Evolutionary conservation across 2,888 invertebrate genomes (phyloP), one percentile per base, ranked within the genome.

Genomic region (Oegoconia quadripuncta): DNA sequence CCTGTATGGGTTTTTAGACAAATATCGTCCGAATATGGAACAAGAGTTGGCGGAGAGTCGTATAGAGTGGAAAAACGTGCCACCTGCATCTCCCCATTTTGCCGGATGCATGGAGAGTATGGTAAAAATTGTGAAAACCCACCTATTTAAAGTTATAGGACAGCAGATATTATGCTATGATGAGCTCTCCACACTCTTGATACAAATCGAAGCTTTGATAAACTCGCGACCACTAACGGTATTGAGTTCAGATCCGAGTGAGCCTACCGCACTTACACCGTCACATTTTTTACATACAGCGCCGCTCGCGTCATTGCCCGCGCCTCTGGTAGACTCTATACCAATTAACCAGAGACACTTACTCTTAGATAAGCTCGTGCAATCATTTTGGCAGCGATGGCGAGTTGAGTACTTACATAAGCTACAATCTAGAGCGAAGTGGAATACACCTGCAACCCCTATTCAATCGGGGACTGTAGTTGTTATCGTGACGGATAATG

Each of bases 311-410:
- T n/a, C n/a, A n/a, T n/a, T n/a, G n/a, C n/a, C n/a, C n/a, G n/a
- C n/a, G n/a, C n/a, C n/a, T n/a, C n/a, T n/a, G n/a, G n/a, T n/a
- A n/a, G n/a, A n/a, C n/a, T n/a, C n/a, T n/a, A n/a, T n/a, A n/a
- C n/a, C n/a, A n/a, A n/a, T n/a, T n/a, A n/a, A n/a, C n/a, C n/a
- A n/a, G n/a, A n/a, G n/a, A n/a, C n/a, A n/a, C n/a, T n/a, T n/a
- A n/a, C n/a, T n/a, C n/a, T n/a, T n/a, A n/a, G n/a, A n/a, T n/a
- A n/a, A n/a, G n/a, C n/a, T n/a, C n/a, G n/a, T n/a, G n/a, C 29
- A 42, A 15, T 39, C 44, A 0, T 49, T 39, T 17, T 44, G 49
- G 44, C 36, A 31, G 13, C 13, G 41, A 3, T 49, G 46, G 44
- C 28, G 35, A 2, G 3, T 18, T 1, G 38, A 47, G n/a, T 47